phyloP scores from a whole-genome alignment of 2,113 vertebrate species.

The Pseudopipra pipra region DNA sequence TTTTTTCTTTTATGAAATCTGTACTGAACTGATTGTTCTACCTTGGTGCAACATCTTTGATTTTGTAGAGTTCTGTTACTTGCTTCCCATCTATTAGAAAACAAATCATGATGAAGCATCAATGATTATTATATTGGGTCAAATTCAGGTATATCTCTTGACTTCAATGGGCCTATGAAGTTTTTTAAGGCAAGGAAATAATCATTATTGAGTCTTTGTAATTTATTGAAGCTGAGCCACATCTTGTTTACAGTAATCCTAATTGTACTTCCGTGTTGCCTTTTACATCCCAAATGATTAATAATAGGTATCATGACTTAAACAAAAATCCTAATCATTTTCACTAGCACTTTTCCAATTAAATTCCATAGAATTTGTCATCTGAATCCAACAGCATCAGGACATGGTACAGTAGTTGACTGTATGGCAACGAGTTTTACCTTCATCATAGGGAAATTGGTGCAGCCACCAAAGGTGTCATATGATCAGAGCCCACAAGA shows the following conservation, averaged over 20 bases:
- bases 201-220: neutral
- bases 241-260: neutral
- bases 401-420: neutral
- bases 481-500: neutral
- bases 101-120: neutral
- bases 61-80: neutral
- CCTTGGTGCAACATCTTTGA: neutral
- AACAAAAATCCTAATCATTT: neutral
- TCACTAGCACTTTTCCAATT: neutral
- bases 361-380: neutral
- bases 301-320: neutral
- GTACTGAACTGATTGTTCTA: neutral
- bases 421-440: neutral
- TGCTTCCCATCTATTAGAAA: neutral
- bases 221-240: neutral
- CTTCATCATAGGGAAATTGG: neutral
- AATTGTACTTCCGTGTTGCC: neutral
- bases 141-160: neutral
- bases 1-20: neutral
- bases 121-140: neutral
- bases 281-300: neutral
- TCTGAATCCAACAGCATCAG: neutral
- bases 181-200: neutral
- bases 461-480: neutral
- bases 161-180: neutral